A percentile compares a stretch with the other conserved stretches of the same genome.
Evolutionary conservation across 2,888 invertebrate species (phyloP).

Genomic region (Cristatella mucedo): DNA sequence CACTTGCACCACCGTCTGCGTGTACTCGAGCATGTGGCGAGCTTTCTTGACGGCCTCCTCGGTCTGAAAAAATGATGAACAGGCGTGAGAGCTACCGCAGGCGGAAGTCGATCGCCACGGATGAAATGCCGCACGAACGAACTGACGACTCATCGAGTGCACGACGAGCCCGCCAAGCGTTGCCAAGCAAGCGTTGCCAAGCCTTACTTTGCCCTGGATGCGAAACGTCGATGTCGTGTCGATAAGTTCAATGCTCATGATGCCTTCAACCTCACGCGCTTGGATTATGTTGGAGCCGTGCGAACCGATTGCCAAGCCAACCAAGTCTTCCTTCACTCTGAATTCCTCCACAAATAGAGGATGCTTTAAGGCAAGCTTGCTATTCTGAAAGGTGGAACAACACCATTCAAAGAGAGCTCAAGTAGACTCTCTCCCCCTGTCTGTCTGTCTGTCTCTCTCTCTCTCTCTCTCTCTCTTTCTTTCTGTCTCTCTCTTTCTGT

Average conservation of each 20-base stretch:
- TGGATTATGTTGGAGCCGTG: conserved; percentile 91
- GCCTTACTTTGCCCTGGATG: conserved; percentile 69
- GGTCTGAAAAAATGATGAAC: conserved; percentile 47
- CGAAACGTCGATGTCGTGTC: conserved; percentile 89
- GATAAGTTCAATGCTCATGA: conserved; percentile 57
- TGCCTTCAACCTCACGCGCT: conserved; percentile 78
- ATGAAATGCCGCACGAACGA: neutral
- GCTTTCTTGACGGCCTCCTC: conserved; percentile 80
- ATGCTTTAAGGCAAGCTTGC: too few species aligned
- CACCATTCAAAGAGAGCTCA: too few species aligned
- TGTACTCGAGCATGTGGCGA: conserved; percentile 83
- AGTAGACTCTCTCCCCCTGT: too few species aligned
- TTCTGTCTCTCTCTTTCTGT: too few species aligned
- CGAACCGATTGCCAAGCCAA: conserved; percentile 96
- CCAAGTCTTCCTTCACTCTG: conserved; percentile 81
- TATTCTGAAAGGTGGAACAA: too few species aligned
- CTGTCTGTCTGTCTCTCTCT: too few species aligned
- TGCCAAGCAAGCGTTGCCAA: too few species aligned
- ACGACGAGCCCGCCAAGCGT: too few species aligned
- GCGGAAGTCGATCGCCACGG: conserved; percentile 5
- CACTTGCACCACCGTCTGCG: conserved; percentile 86
- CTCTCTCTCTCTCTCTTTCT: too few species aligned
- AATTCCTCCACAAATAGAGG: conserved; percentile 95
- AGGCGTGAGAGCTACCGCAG: too few species aligned
- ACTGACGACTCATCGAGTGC: neutral